Conservation (phyloP, 37 sponge, comb jelly and placozoan species). For the Geodia barretti region DNA sequence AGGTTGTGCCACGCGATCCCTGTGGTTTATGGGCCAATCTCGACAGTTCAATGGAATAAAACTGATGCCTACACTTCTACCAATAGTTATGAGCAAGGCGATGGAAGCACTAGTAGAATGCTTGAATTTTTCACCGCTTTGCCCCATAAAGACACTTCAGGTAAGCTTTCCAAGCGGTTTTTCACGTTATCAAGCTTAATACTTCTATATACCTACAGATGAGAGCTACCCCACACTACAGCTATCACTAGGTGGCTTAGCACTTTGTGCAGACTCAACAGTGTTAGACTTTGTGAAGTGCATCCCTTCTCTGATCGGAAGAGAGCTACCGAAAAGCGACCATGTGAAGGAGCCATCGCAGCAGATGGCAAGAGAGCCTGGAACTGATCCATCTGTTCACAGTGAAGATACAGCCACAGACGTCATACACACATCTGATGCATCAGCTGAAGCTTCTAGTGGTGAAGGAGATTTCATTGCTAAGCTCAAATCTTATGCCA, state of each 20-base stretch:
- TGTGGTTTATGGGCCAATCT: constrained; percentile 25
- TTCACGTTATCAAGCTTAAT: too few species aligned
- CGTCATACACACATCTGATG: neutral
- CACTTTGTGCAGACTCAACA: constrained; percentile 11
- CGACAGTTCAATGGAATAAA: constrained; percentile 20
- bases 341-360: neutral
- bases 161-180: neutral
- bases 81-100: too few species aligned
- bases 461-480: neutral
- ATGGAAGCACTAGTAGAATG: too few species aligned
- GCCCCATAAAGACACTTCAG: constrained; percentile 13
- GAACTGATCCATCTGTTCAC: neutral
- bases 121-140: constrained; percentile 24
- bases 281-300: constrained; percentile 22
- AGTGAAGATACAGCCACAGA: neutral
- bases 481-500: neutral
- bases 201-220: too few species aligned
- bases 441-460: neutral
- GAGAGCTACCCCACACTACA: constrained; percentile 30
- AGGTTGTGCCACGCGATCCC: neutral
- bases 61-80: neutral
- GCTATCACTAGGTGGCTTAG: constrained; percentile 24
- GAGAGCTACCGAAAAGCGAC: neutral
- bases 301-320: too few species aligned
- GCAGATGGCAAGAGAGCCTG: neutral